Conservation (phyloP, 2,113 vertebrate genomes). For the Hoplias malabaricus region DNA sequence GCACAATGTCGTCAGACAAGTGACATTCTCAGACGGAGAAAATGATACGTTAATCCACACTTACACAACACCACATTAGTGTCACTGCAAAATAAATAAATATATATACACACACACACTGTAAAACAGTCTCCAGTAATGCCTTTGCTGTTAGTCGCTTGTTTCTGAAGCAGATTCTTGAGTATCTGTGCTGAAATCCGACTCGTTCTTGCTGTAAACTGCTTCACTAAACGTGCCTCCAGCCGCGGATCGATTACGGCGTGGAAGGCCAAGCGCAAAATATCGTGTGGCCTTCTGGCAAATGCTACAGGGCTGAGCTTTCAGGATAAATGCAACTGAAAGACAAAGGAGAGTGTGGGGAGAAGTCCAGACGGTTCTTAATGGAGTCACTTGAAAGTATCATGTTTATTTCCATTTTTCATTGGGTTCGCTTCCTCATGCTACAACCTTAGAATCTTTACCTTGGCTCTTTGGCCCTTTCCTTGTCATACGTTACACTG, state of each 20-base stretch:
- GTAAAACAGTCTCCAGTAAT: no score
- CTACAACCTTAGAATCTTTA: background rate
- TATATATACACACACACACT: no score
- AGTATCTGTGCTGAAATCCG: conserved; percentile 28
- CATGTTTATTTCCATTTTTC: background rate
- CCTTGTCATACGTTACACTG: no score
- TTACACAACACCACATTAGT: no score
- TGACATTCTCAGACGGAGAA: no score
- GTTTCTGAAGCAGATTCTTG: background rate
- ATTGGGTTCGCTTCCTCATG: background rate
- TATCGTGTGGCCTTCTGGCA: background rate
- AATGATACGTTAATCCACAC: no score
- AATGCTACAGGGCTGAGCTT: background rate
- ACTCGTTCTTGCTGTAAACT: background rate
- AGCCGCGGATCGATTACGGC: background rate
- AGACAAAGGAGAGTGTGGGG: background rate
- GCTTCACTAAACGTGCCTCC: background rate
- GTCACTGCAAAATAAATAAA: no score
- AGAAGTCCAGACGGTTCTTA: background rate
- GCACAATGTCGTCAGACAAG: no score
- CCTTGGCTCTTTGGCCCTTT: background rate
- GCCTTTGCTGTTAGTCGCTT: background rate
- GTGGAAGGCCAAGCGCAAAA: background rate
- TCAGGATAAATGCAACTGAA: background rate
- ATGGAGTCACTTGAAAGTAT: background rate